A percentile compares a stretch with the other conserved stretches of the same genome.
Conservation (phyloP, 2,888 invertebrate genomes). For the Lithophane leautieri region DNA sequence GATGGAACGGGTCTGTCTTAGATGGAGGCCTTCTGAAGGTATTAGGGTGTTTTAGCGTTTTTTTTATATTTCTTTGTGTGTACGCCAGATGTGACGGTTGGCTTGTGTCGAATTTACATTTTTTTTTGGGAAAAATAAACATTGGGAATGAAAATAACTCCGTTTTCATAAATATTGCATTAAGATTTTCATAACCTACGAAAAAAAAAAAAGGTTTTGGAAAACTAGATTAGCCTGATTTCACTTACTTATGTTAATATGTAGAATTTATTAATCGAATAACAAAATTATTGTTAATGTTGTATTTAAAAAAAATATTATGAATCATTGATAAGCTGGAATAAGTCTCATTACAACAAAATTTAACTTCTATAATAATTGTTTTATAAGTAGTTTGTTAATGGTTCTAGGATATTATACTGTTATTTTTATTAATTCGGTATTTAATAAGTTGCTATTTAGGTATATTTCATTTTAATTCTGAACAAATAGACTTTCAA, state of each 20-base stretch:
- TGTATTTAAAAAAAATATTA: too few relatives aligned
- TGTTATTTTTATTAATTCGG: neutral
- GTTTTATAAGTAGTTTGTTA: neutral
- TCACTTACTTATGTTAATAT: neutral
- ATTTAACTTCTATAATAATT: neutral
- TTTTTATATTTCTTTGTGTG: constrained; percentile 26
- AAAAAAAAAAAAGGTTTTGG: neutral
- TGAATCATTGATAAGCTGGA: neutral
- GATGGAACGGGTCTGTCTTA: constrained; percentile 76
- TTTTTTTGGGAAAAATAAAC: neutral
- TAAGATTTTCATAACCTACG: too few relatives aligned
- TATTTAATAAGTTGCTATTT: neutral
- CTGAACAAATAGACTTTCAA: neutral
- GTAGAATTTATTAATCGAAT: neutral
- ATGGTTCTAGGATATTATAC: neutral
- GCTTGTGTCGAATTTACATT: neutral
- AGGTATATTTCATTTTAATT: neutral
- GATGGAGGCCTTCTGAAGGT: constrained; percentile 48
- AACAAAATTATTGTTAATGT: neutral
- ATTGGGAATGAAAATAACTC: neutral
- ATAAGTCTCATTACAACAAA: neutral
- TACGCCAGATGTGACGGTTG: neutral
- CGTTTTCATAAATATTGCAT: neutral
- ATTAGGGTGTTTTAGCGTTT: constrained; percentile 48
- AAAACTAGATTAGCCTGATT: neutral